Base-by-base conservation (phyloP, 2,888 invertebrate species). In the Drosophila anomalata region DNA sequence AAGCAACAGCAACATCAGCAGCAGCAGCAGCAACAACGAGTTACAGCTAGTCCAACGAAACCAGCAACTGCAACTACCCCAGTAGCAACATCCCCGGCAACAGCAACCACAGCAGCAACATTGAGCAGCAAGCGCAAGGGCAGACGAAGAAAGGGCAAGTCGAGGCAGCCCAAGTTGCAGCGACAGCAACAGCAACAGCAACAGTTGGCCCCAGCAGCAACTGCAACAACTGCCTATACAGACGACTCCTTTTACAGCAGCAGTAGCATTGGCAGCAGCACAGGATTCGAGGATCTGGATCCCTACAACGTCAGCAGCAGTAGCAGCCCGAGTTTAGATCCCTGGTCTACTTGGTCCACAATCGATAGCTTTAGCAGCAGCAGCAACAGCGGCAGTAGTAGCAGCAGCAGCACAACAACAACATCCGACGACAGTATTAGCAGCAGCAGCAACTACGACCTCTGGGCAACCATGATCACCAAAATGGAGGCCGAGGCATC, bases 111-210 rank as follows among this genome's bases (percentile, higher is more conserved):
- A 29, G 77, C 88, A 68, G 79, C 88, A 61, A 80, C 87, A 33
- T 63, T 80, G 61, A 78, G 87, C 68, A 87, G 73, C 68, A 89
- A 89, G 58, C 89, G 88, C 51, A 90, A 90, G 68, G 88, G 88
- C 12, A 81, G 89, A 69, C 87, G 90, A 87, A 90, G 89, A 90
- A 90, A 89, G 74, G 65, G 22, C 7, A 77, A 76, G 48, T 57
- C 17, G 31, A 62, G 68, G 12, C 65, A 73, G 8, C 17, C 26
- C 11, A 60, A 73, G 12, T 57, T 54, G 20, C 53, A 63, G 29
- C 77, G 62, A 26, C 58, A 65, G 33, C 56, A 62, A 31, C 22
- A 55, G 62, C 73, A 69, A 26, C 63, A 55, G 62, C 73, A 69
- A 26, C 63, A 59, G 33, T 55, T 69, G 20, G 72, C 65, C 36